Evolutionary conservation across 2,888 invertebrate genomes (phyloP).

Genomic region (Brachypalpus laphriformis): DNA sequence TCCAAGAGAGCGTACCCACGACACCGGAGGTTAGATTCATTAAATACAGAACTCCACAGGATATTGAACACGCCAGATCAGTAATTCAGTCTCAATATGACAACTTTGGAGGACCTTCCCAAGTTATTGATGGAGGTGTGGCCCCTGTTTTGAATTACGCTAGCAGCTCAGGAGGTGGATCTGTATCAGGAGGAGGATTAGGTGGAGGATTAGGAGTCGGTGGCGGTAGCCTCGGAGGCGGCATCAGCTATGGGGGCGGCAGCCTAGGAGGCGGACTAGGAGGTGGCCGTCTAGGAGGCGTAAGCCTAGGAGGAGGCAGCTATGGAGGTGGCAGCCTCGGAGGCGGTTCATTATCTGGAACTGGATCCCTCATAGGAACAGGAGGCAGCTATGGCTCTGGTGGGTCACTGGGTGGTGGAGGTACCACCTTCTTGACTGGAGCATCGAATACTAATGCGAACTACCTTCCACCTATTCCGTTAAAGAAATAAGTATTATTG

Average conservation of each 20-base stretch:
- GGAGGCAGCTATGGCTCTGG: no score
- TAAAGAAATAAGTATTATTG: constrained; percentile 1
- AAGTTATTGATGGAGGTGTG: constrained; percentile 71
- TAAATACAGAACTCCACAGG: constrained; percentile 75
- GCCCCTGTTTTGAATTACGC: constrained; percentile 79
- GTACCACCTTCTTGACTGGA: no score
- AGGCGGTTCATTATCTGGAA: no score
- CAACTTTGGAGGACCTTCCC: constrained; percentile 67
- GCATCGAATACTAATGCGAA: neutral
- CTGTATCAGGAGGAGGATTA: neutral
- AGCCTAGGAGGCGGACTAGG: no score
- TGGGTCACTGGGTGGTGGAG: no score
- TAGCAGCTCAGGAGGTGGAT: neutral
- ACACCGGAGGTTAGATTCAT: constrained; percentile 76
- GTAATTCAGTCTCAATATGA: constrained; percentile 75
- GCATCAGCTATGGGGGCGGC: neutral
- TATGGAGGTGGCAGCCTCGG: neutral
- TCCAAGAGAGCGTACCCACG: constrained; percentile 69
- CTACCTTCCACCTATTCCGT: neutral
- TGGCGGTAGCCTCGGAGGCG: no score
- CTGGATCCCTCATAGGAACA: neutral
- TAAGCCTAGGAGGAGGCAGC: no score
- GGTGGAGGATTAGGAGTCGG: no score
- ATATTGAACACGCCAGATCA: constrained; percentile 72
- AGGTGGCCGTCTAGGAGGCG: no score